Evolutionary conservation across 2,797 vertebrate species (phyloP), one percentile per base, ranked within the genome.

Genomic region (Rhabdophis nuchalis): DNA sequence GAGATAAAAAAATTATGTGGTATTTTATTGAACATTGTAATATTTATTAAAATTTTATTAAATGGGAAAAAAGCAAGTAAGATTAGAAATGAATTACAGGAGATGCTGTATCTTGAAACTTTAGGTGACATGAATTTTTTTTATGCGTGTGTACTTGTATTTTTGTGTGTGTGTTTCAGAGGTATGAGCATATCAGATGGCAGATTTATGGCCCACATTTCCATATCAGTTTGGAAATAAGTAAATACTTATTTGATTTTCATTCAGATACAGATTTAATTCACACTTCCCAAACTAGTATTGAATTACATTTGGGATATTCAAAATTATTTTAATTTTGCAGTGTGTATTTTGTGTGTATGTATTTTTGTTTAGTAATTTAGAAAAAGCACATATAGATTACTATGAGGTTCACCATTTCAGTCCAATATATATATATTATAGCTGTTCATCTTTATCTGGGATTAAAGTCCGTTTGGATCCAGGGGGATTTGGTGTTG

Each of bases 1-100:
- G 68, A 94, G 68, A 93, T 92, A 5, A 50, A 94, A 95, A 92
- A 2, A 18, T 32, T 53, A 11, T 13, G 89, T 61, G 13, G 0
- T 61, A 77, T 61, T 52, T 85, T 87, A 88, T 58, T 64, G 20
- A 89, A 89, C 53, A 93, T 57, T 57, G 18, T 57, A 18, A 57
- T 56, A 5, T 0, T 72, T 90, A 32, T 68, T 72, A n/a, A n/a
- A n/a, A n/a, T n/a, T 72, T 25, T 82, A 25, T 54, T 56, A 25
- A 90, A 92, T 6, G 3, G 5, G 11, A 88, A 1, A 11, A 61
- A 93, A 91, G 9, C 2, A 90, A 5, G 86, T n/a, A 20, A 18
- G 36, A 85, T 92, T 85, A 91, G 58, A 18, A 92, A 11, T 57
- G 64, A 91, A 86, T n/a, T 29, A 29, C 46, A 90, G 29, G 2